Evolutionary conservation across 2,888 invertebrate genomes (phyloP), one percentile per base, ranked within the genome.

Genomic region (Bugula neritina): DNA sequence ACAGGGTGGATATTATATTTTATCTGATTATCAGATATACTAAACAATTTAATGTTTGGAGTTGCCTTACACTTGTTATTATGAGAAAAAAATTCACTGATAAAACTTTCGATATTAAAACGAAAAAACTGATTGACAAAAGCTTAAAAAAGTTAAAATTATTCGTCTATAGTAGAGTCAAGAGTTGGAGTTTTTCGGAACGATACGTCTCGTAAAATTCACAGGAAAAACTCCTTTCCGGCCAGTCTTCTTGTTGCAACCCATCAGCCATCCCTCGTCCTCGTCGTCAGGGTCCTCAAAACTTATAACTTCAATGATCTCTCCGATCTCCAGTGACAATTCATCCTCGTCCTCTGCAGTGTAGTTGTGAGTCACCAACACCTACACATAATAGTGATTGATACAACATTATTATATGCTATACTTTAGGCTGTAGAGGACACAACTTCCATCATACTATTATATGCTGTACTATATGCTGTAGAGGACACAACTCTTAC

Each of bases 261-360:
- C 98, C 93, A 96, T 94, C 80, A 96, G 87, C 98, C 98, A 98
- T 76, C 98, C 98, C 83, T 97, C 96, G 88, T 98, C 98, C 95
- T 96, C 95, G 85, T 97, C 96, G 80, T 97, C 97, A 3, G 95
- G 95, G 87, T 97, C 95, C 79, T 97, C 96, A 86, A 93, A 97
- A 83, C 93, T 91, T 72, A 96, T 89, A 76, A 95, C 97, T 82
- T 91, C 90, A 83, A 98, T 94, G 80, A 91, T 87, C 86, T 98
- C 97, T 63, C 95, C 96, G 72, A 94, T 92, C 81, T 96, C 96
- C 86, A 98, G 97, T 74, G 91, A 91, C 76, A 98, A 87, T 86
- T 98, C 98, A 86, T 98, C 98, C 72, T 90, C 90, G 86, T 98
- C 98, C 86, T 97, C 97, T 80, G 93, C 91, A 80, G 89, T 90